phyloP scores from a whole-genome alignment of 2,113 vertebrate species.

The Agapornis roseicollis region DNA sequence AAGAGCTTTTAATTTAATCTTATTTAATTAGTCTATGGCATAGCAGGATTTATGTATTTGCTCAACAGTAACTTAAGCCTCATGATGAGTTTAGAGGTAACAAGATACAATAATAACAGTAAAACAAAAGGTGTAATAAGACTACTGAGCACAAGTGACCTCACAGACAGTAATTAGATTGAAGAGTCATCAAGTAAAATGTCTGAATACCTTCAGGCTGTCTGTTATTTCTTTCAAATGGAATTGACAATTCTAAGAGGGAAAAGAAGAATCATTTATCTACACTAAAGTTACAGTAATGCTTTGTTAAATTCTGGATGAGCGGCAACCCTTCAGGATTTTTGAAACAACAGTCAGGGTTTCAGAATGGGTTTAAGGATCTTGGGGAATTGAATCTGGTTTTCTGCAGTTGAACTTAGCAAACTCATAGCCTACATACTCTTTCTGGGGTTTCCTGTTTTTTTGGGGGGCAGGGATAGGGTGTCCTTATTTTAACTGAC shows the following conservation, averaged over 20 bases:
- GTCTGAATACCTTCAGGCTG: background rate
- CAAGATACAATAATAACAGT: background rate
- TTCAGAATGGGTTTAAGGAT: background rate
- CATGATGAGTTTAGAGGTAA: background rate
- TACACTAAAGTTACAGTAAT: background rate
- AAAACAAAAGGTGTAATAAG: background rate
- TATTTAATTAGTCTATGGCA: background rate
- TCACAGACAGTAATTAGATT: background rate
- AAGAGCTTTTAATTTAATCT: background rate
- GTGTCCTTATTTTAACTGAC: background rate
- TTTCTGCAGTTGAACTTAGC: background rate
- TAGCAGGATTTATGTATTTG: background rate
- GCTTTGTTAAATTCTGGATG: background rate
- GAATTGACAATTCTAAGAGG: background rate
- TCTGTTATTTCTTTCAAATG: background rate
- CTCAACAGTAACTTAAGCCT: background rate
- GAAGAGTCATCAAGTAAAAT: background rate
- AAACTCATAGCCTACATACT: background rate
- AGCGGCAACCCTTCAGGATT: background rate
- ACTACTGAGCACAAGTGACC: background rate
- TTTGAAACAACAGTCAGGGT: background rate
- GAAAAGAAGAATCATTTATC: background rate
- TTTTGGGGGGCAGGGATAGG: rapidly evolving
- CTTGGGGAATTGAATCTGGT: background rate
- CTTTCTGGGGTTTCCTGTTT: background rate